Conservation (phyloP, 2,888 invertebrate species). For the Plagiodera versicolora region DNA sequence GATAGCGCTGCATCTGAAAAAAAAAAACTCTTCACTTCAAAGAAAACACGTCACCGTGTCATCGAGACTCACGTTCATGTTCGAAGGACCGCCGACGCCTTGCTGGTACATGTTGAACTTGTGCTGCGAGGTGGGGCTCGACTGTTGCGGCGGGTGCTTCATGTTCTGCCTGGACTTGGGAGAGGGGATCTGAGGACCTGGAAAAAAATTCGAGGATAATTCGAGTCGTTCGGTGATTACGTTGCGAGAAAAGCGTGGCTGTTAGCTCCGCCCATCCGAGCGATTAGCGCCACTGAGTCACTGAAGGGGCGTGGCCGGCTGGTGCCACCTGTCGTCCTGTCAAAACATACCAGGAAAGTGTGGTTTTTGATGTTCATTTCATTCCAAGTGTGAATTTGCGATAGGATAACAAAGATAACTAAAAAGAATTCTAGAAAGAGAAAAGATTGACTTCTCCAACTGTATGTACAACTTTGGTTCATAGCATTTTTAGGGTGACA, state of each 20-base stretch:
- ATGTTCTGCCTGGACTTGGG: constrained; percentile 60
- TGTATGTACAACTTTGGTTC: no score
- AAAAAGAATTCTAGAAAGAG: no score
- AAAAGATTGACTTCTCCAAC: no score
- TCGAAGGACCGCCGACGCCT: constrained; percentile 57
- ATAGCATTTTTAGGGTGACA: no score
- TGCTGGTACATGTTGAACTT: constrained; percentile 61
- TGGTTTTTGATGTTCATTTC: no score
- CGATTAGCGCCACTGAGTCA: no score
- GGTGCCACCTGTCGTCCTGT: no score
- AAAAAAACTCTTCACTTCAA: background rate
- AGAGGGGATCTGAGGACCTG: constrained; percentile 62
- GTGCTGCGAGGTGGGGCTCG: constrained; percentile 59
- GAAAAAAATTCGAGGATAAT: constrained; percentile 21
- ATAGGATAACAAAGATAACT: no score
- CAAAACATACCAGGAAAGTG: no score
- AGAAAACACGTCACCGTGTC: background rate
- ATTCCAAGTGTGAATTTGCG: no score
- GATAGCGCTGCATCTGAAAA: constrained; percentile 51
- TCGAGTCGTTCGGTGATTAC: background rate
- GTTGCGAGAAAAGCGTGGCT: background rate
- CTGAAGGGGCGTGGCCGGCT: no score
- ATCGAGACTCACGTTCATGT: constrained; percentile 43
- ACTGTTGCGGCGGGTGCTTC: constrained; percentile 60
- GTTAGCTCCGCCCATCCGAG: background rate